Evolutionary conservation across 30 jellyfish, hydroid and myxozoan species (phyloP), one percentile per base, ranked within the genome.

Genomic region (Aurelia sp.): DNA sequence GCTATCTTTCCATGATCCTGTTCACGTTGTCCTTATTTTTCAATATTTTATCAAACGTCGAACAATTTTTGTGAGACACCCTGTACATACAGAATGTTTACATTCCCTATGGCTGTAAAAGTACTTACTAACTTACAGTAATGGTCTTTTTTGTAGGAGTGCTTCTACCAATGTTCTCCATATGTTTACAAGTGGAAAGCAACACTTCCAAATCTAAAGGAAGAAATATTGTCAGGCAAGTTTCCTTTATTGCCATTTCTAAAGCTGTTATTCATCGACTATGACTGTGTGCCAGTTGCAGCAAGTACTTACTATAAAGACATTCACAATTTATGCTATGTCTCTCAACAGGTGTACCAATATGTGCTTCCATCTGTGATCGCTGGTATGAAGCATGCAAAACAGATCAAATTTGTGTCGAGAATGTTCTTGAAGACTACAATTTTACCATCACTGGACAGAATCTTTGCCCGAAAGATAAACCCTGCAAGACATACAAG

Each of bases 81-180:
- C n/a, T n/a, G n/a, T n/a, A n/a, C n/a, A n/a, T n/a, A n/a, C n/a
- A n/a, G n/a, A n/a, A 27, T 27, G 33, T 27, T 27, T 27, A 27
- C 33, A 27, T 27, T 2, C 33, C 33, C 2, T 27, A 0, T 27
- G 33, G 2, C 33, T 27, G 33, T 27, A 27, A 27, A 27, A 27
- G 2, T 0, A 27, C 33, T 27, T 27, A 27, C 33, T 27, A 27
- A 27, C 33, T 27, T 27, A 27, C 33, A 0, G 31, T 75, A 19
- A 50, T 50, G 6, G 44, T 35, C 33, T 6, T 47, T 9, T 71
- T 80, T 81, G 17, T 67, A 89, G 97, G 97, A 89, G 58, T 89
- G 97, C 62, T 89, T 89, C 75, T 89, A 89, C 85, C 97, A 89
- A 62, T 89, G 97, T 67, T 89, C 97, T 18, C 97, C 97, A n/a